Conservation (phyloP, 2,113 vertebrate genomes). For the Hippoglossus stenolepis region DNA sequence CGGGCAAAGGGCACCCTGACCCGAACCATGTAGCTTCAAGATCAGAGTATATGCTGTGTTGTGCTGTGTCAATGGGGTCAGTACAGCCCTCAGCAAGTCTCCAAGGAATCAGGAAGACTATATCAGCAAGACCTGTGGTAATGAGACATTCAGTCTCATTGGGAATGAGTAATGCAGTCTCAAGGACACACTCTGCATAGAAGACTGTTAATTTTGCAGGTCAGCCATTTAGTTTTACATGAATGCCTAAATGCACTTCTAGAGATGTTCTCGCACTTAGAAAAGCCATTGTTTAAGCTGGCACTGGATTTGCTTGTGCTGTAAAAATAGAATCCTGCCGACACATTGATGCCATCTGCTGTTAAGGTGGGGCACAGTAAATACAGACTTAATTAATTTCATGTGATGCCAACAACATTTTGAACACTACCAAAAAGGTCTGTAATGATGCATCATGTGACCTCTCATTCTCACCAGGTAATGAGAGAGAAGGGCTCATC, state of each 20-base stretch:
- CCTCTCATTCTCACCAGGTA: slow-evolving; percentile 80
- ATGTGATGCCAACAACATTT: background rate
- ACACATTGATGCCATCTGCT: slow-evolving; percentile 70
- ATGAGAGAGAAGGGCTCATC: slow-evolving; percentile 96
- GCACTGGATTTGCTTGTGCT: slow-evolving; percentile 14
- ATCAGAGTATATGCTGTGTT: slow-evolving; percentile 26
- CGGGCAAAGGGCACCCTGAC: slow-evolving; percentile 73
- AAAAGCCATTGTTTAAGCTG: slow-evolving; percentile 30
- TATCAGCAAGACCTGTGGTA: slow-evolving; percentile 56
- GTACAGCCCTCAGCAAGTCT: slow-evolving; percentile 55
- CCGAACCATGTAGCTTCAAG: slow-evolving; percentile 58
- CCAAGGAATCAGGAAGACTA: slow-evolving; percentile 44
- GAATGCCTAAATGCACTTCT: background rate
- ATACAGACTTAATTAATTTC: background rate
- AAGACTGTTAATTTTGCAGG: slow-evolving; percentile 22
- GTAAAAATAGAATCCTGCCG: slow-evolving; percentile 16
- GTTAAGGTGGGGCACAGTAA: slow-evolving; percentile 46
- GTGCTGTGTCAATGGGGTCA: slow-evolving; percentile 59
- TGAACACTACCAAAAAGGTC: background rate
- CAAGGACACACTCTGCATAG: slow-evolving; percentile 40
- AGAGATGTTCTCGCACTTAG: slow-evolving; percentile 10
- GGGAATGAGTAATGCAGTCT: slow-evolving; percentile 42
- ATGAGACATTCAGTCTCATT: slow-evolving; percentile 26
- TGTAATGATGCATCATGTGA: background rate
- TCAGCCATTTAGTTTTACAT: slow-evolving; percentile 16